Evolutionary conservation across 2,113 vertebrate genomes (phyloP), one percentile per base, ranked within the genome.

Genomic region (Nansenia antarctica): DNA sequence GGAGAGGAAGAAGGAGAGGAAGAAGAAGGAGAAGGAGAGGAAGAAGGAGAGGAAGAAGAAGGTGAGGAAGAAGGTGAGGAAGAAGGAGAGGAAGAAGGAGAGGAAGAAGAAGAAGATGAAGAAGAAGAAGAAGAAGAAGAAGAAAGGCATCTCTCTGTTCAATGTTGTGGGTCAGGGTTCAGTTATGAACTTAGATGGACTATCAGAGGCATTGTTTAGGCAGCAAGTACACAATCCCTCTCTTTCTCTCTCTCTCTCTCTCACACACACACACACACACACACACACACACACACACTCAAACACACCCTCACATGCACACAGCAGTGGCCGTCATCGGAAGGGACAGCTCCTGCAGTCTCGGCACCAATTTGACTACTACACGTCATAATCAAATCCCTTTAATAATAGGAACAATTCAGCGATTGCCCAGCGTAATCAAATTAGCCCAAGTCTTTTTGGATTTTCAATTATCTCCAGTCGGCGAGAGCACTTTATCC

Each of bases 391-490:
- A 95, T 95, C 92, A 94, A 95, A 95, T 94, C 94, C 92, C 92
- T 92, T 79, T 96, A 91, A 95, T 94, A 96, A 94, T 91, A 94
- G 93, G 93, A 94, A 94, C 93, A 94, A 95, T 94, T 92, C 94
- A 93, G 82, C 91, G 80, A 90, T 73, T 75, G 88, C 91, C 91
- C 90, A 92, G 90, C 88, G 88, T 96, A 97, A 97, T 96, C 93
- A 94, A 96, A 96, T 96, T 96, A 97, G 94, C 93, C 80, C 81
- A 91, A 95, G 94, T 95, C 94, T 92, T 94, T 95, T 95, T 95
- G 93, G 94, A 94, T 95, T 95, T 96, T 95, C 93, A 96, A 95
- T 96, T 94, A 95, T 94, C 92, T 94, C 86, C 92, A 88, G 88
- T 85, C 81, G 59, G 79, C 18, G n/a, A 81, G 92, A 93, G 93